phyloP scores from a whole-genome alignment of 2,888 invertebrate species.

The Caenorhabditis sp. region DNA sequence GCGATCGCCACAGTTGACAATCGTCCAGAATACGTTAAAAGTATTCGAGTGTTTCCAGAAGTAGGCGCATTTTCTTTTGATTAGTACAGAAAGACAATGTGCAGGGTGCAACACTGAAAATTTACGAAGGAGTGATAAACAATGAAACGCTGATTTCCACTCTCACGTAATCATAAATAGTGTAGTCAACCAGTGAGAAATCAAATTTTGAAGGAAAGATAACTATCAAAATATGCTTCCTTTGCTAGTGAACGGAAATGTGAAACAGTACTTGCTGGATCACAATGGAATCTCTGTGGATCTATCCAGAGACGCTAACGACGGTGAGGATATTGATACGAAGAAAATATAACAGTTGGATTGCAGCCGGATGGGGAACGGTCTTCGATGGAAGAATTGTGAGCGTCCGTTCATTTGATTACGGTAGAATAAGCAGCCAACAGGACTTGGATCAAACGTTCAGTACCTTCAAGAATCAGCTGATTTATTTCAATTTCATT shows the following conservation, averaged over 20 bases:
- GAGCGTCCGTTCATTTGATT: conserved; percentile 9
- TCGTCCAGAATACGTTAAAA: background rate
- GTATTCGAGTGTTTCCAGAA: background rate
- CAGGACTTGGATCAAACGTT: conserved; percentile 12
- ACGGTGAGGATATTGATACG: background rate
- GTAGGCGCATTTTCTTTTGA: background rate
- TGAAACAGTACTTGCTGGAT: conserved; percentile 18
- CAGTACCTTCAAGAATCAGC: background rate
- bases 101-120: background rate
- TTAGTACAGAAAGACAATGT: background rate
- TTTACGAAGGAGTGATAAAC: background rate
- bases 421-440: background rate
- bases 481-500: conserved; percentile 14
- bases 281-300: background rate
- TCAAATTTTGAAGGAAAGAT: background rate
- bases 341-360: background rate
- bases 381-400: conserved; percentile 10
- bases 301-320: background rate
- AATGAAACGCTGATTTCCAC: background rate
- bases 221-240: conserved; percentile 1
- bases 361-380: conserved; percentile 12
- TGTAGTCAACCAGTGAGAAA: background rate
- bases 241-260: background rate
- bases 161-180: background rate
- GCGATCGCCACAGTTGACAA: background rate